phyloP scores from a whole-genome alignment of 2,888 invertebrate genomes.

The Spicauda simplicius region DNA sequence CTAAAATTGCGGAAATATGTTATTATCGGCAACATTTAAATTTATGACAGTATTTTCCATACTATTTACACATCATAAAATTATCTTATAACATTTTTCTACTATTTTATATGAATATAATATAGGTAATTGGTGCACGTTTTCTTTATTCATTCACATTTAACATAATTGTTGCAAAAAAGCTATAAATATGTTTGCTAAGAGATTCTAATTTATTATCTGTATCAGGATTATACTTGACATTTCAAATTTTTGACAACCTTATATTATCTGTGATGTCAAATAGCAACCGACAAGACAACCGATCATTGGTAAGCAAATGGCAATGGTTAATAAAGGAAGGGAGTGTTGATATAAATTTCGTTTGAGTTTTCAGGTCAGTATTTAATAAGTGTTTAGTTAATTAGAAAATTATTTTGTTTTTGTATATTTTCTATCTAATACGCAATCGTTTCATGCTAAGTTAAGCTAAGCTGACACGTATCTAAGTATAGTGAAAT shows the following conservation, averaged over 20 bases:
- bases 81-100: too few species aligned
- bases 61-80: too few species aligned
- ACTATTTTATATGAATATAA: too few species aligned
- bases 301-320: slow-evolving; percentile 14
- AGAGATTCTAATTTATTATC: neutral
- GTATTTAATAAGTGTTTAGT: slow-evolving; percentile 10
- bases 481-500: slow-evolving; percentile 23
- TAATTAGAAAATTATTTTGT: slow-evolving; percentile 1
- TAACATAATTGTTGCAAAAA: too few species aligned
- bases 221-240: neutral
- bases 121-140: too few species aligned
- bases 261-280: slow-evolving; percentile 1
- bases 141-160: too few species aligned
- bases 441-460: neutral
- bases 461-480: slow-evolving; percentile 7
- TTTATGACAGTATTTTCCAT: too few species aligned
- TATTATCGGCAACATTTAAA: too few species aligned
- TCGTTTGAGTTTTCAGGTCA: slow-evolving; percentile 21
- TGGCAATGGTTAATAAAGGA: slow-evolving; percentile 28
- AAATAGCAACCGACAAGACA: neutral
- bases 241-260: neutral
- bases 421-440: neutral
- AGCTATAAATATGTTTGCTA: too few species aligned
- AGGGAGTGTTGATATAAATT: slow-evolving; percentile 30
- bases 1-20: too few species aligned